Conservation (phyloP, 23 tunicate species). For the Oikopleura dioica region DNA sequence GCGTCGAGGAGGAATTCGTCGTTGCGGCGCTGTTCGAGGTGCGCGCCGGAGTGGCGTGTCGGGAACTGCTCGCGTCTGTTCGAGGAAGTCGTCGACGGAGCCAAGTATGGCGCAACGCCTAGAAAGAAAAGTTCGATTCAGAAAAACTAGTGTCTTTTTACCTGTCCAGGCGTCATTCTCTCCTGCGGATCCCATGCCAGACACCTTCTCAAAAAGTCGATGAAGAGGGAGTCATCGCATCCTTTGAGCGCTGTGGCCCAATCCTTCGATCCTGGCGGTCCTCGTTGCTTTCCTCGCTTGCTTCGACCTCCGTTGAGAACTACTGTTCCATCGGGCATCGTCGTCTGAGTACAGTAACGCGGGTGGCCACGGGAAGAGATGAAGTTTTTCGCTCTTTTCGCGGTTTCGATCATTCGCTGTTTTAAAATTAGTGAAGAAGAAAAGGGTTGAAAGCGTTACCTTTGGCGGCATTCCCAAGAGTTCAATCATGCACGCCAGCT, state of each 20-base stretch:
- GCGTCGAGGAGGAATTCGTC: background rate
- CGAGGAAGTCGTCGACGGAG: slow-evolving; percentile 57
- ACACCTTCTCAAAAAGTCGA: slow-evolving; percentile 63
- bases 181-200: slow-evolving; percentile 84
- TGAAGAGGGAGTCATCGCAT: slow-evolving; percentile 58
- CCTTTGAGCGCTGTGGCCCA: slow-evolving; percentile 84
- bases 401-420: slow-evolving; percentile 35
- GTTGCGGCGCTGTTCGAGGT: background rate
- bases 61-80: background rate
- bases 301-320: slow-evolving; percentile 79
- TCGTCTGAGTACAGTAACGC: slow-evolving; percentile 71
- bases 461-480: slow-evolving; percentile 87
- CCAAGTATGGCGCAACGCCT: slow-evolving; percentile 86
- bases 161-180: slow-evolving; percentile 61
- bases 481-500: slow-evolving; percentile 85
- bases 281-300: slow-evolving; percentile 55
- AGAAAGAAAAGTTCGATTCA: no score
- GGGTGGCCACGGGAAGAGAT: slow-evolving; percentile 89
- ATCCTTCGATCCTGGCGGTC: slow-evolving; percentile 79
- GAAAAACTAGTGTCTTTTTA: no score
- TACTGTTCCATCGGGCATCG: slow-evolving; percentile 63
- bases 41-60: background rate
- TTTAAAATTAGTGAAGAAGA: background rate
- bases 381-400: slow-evolving; percentile 85
- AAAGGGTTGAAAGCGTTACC: background rate